phyloP scores from a whole-genome alignment of 2,888 invertebrate species.

The Scaptomyza caliginosa region DNA sequence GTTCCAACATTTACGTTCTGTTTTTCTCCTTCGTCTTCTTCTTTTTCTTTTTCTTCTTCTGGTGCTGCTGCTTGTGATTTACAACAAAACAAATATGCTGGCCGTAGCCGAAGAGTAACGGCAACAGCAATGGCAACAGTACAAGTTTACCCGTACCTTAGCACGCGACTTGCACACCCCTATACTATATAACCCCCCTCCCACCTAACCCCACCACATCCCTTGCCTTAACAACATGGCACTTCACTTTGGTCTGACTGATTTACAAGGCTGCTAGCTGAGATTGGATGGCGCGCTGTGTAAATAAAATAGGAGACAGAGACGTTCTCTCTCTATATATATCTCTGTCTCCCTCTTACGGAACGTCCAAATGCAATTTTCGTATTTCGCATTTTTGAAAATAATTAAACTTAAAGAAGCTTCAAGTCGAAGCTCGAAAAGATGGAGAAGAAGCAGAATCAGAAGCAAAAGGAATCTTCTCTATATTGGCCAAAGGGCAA shows the following conservation, averaged over 20 bases:
- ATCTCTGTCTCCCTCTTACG: not conserved
- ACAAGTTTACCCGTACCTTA: slow-evolving; percentile 59
- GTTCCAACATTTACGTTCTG: slow-evolving; percentile 56
- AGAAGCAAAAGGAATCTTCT: not conserved
- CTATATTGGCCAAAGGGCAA: slow-evolving; percentile 3
- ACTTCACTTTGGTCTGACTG: slow-evolving; percentile 64
- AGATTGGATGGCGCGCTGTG: slow-evolving; percentile 78
- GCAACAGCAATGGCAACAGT: slow-evolving; percentile 2
- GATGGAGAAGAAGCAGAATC: not conserved
- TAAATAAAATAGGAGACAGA: slow-evolving; percentile 78
- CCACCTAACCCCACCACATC: rapidly evolving
- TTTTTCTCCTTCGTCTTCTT: not conserved
- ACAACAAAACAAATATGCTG: slow-evolving; percentile 80
- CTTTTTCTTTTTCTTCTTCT: not conserved
- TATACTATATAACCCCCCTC: not conserved
- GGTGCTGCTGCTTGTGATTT: slow-evolving; percentile 74
- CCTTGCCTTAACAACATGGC: slow-evolving; percentile 6
- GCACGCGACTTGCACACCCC: slow-evolving; percentile 10
- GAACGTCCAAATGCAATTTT: slow-evolving; percentile 71
- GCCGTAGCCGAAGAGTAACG: slow-evolving; percentile 25
- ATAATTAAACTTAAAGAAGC: slow-evolving; percentile 75
- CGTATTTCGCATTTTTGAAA: slow-evolving; percentile 77
- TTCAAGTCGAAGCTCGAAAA: slow-evolving; percentile 18
- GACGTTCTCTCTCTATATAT: not conserved
- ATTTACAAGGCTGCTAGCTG: slow-evolving; percentile 80